Evolutionary conservation across 2,888 invertebrate genomes (phyloP).

Genomic region (Eupeodes luniger): DNA sequence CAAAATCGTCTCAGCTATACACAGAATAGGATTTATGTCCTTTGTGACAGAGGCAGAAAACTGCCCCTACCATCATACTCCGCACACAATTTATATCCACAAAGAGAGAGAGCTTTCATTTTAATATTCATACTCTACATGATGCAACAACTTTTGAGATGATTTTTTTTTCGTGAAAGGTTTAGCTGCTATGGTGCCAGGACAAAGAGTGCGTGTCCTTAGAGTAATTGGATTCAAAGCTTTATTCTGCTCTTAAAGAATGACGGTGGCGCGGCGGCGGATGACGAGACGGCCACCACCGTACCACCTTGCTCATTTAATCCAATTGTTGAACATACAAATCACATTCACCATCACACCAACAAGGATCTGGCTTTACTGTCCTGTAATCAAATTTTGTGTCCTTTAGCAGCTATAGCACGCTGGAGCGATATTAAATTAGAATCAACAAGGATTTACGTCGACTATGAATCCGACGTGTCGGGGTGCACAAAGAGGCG

Average conservation of each 20-base stretch:
- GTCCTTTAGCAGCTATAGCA: slow-evolving; percentile 38
- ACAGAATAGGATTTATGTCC: not conserved
- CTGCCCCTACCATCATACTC: not conserved
- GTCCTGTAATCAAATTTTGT: slow-evolving; percentile 65
- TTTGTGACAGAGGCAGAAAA: no score
- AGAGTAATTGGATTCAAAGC: slow-evolving; percentile 55
- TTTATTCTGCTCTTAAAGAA: slow-evolving; percentile 2
- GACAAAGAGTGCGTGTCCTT: slow-evolving; percentile 29
- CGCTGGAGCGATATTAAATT: slow-evolving; percentile 60
- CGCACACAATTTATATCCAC: not conserved
- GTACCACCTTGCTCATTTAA: slow-evolving; percentile 46
- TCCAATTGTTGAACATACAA: slow-evolving; percentile 68
- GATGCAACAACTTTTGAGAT: slow-evolving; percentile 8
- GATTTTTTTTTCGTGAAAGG: not conserved
- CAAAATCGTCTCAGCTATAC: not conserved
- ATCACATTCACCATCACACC: slow-evolving; percentile 41
- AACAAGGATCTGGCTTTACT: slow-evolving; percentile 30
- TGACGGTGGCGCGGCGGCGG: not conserved
- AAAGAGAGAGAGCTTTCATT: not conserved
- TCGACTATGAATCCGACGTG: slow-evolving; percentile 20
- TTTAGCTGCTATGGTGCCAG: slow-evolving; percentile 14
- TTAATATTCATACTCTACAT: not conserved
- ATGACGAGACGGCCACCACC: not conserved
- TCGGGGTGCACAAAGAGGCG: not conserved
- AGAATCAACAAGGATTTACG: slow-evolving; percentile 63